Evolutionary conservation across 1,140 invertebrate genomes (phyloP).

Genomic region (Aphelenchoides avenae): DNA sequence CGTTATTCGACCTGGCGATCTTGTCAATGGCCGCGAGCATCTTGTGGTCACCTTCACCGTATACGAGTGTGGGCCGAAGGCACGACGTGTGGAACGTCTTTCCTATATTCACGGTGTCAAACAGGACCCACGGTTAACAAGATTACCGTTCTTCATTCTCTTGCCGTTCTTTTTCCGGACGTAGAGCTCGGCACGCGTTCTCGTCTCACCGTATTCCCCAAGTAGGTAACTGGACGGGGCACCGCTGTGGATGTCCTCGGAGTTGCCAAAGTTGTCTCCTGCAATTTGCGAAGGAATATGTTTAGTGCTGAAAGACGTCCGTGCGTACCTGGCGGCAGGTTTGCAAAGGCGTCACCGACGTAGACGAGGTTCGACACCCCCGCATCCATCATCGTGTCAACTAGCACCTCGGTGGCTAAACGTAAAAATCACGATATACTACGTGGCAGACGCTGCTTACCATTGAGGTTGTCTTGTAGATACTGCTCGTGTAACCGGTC

Average conservation of each 20-base stretch:
- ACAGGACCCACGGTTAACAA: background rate
- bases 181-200: conserved; percentile 18
- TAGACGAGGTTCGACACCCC: conserved; percentile 27
- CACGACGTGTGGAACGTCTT: conserved; percentile 25
- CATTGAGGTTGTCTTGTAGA: conserved; percentile 28
- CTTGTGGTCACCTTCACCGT: conserved; percentile 32
- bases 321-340: conserved; percentile 33
- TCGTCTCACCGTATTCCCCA: conserved; percentile 37
- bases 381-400: conserved; percentile 26
- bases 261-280: conserved; percentile 37
- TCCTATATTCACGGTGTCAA: conserved; percentile 12
- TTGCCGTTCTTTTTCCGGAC: conserved; percentile 18
- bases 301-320: too few relatives aligned
- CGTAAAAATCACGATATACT: conserved; percentile 6
- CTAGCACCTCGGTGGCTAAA: conserved; percentile 27
- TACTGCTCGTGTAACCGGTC: conserved; percentile 13
- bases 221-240: conserved; percentile 30
- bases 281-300: too few relatives aligned
- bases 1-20: conserved; percentile 20
- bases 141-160: conserved; percentile 25
- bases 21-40: conserved; percentile 17
- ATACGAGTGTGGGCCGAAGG: conserved; percentile 38
- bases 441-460: background rate
- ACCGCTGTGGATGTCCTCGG: conserved; percentile 29
- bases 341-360: conserved; percentile 36